Conservation (phyloP, 1,140 invertebrate species). For the Eumaeus atala region DNA sequence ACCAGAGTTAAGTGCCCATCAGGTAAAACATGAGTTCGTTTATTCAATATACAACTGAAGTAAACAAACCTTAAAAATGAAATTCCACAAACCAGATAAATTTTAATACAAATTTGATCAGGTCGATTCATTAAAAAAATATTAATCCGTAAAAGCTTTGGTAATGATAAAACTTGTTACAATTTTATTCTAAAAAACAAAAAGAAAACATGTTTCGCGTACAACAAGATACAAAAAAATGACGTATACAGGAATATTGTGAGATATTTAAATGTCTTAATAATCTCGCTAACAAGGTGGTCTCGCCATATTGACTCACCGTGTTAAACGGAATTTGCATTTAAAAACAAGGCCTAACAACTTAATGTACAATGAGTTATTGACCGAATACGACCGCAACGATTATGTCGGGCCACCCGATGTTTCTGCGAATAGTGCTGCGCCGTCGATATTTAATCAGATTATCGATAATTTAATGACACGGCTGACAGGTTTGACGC, state of each 20-base stretch:
- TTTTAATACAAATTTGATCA: no score
- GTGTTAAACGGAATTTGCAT: constrained; percentile 12
- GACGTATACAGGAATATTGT: background rate
- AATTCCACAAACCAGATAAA: no score
- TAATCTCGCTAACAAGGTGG: constrained; percentile 6
- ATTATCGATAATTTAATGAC: constrained; percentile 7
- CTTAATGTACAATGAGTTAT: constrained; percentile 16
- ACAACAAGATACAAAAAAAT: no score
- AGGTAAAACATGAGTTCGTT: no score
- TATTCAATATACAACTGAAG: no score
- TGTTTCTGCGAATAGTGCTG: constrained; percentile 35
- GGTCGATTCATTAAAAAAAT: no score
- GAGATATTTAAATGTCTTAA: constrained; percentile 10
- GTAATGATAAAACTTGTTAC: no score
- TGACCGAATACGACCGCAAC: constrained; percentile 12
- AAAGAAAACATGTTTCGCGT: no score
- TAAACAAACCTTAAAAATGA: no score
- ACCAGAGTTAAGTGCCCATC: no score
- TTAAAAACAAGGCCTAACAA: constrained; percentile 19
- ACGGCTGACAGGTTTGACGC: background rate
- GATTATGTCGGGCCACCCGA: constrained; percentile 26
- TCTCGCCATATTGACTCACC: constrained; percentile 10
- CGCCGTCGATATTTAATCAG: constrained; percentile 21
- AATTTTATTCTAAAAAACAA: no score
- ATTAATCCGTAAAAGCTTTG: no score